A percentile compares a stretch with the other conserved stretches of the same genome.
Evolutionary conservation across 2,113 vertebrate genomes (phyloP).

Genomic region (Paratilapia polleni): DNA sequence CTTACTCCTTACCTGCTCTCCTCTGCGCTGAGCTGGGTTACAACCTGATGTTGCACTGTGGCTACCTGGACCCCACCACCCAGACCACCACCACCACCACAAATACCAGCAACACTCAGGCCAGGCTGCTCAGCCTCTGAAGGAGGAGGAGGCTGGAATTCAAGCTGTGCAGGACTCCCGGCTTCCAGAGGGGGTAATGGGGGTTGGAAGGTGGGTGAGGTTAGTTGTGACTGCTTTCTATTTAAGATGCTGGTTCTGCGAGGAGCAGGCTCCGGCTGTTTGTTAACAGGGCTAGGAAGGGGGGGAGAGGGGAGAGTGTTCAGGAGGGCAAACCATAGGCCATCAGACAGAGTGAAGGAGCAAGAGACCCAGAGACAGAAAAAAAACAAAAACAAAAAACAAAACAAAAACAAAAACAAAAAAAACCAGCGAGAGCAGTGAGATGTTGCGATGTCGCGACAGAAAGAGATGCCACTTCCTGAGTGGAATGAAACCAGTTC

Average conservation of each 20-base stretch:
- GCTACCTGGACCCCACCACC: conserved; percentile 74
- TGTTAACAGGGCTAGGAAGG: conserved; percentile 90
- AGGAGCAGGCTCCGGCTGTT: conserved; percentile 87
- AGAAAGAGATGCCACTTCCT: conserved; percentile 49
- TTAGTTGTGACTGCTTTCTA: conserved; percentile 90
- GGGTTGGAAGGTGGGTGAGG: conserved; percentile 91
- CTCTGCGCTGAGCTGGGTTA: conserved; percentile 79
- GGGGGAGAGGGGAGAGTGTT: conserved; percentile 73
- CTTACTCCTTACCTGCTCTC: conserved; percentile 91
- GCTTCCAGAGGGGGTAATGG: conserved; percentile 87
- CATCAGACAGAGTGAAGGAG: conserved; percentile 51
- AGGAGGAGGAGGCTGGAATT: conserved; percentile 62
- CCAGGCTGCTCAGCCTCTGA: conserved; percentile 80
- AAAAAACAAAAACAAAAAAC: conserved; percentile 39
- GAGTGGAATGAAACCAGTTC: conserved; percentile 36
- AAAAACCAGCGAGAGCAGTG: conserved; percentile 32
- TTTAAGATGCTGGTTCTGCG: conserved; percentile 88
- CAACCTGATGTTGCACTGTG: conserved; percentile 79
- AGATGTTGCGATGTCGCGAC: conserved; percentile 21
- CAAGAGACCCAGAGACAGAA: conserved; percentile 34
- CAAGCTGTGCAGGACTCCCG: conserved; percentile 65
- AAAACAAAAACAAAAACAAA: conserved; percentile 28
- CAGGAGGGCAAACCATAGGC: conserved; percentile 72
- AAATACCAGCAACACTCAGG: conserved; percentile 71
- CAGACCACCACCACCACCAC: conserved; percentile 62